Base-by-base conservation (phyloP, 2,888 invertebrate species). In the Creontiades dilutus region DNA sequence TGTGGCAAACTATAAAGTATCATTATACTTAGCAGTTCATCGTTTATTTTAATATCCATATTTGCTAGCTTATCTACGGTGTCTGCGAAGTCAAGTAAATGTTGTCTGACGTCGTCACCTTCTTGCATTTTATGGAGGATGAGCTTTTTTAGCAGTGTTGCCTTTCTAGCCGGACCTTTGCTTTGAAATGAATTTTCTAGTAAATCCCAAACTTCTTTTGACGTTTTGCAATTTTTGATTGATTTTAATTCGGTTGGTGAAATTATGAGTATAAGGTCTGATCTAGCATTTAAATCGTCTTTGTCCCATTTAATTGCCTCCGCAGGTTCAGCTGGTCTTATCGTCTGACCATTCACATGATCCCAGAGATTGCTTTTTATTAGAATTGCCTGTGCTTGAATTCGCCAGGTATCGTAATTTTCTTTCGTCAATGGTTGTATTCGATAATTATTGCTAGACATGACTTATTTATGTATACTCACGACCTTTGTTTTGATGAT, bases 211-310 rank as follows among this genome's bases (percentile, higher is more conserved):
- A 86, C 86, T 27, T 57, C 3, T 68, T 86, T 86, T 57, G 86
- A 86, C 14, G 86, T 86, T 1, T 61, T 19, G 23, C 82, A 82
- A 48, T 82, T 28, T 23, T 52, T 82, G n/a, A 82, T 19, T 23
- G 1, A 23, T 48, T 82, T 82, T n/a, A 82, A 82, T 52, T 86
- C 86, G 3, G 48, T 19, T 7, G 82, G 82, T 27, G 82, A 82
- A 61, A 86, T 86, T 4, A 86, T 61, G n/a, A 86, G 86, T 27
- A 57, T n/a, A 28, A 86, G 28, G 46, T 86, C 86, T 86, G 86
- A 57, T 57, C 61, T 57, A 0, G 86, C 86, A 57, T 19, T 16
- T 11, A 86, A 4, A 86, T 57, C 86, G 37, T 86, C 27, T 19
- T 55, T 28, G 1, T 11, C 37, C 86, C 86, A 86, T 57, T 82